Evolutionary conservation across 2,113 vertebrate species (phyloP).

Genomic region (Zootoca vivipara): DNA sequence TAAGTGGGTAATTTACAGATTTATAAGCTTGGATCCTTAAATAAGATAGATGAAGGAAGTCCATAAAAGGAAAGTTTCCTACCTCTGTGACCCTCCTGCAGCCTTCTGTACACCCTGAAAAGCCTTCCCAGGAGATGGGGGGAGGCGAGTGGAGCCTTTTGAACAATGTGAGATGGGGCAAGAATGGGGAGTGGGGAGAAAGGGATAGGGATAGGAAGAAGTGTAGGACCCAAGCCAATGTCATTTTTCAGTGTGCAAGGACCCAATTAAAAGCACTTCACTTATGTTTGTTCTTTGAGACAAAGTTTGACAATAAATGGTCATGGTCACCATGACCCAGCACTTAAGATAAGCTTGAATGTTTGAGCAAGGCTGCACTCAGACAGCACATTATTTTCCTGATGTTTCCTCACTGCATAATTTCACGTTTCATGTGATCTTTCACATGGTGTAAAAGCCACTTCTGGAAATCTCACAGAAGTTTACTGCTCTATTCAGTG

Average conservation of each 20-base stretch:
- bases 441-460: too few relatives aligned
- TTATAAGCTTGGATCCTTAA: conserved; percentile 22
- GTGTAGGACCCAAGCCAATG: not conserved
- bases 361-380: not conserved
- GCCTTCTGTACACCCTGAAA: not conserved
- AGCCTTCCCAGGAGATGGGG: not conserved
- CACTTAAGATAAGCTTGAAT: not conserved
- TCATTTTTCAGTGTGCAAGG: not conserved
- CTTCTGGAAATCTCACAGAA: too few relatives aligned
- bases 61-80: not conserved
- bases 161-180: not conserved
- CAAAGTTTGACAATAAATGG: not conserved
- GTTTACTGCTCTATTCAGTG: too few relatives aligned
- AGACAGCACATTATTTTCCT: not conserved
- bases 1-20: conserved; percentile 35
- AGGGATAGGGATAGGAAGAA: not conserved
- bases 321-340: not conserved
- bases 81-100: not conserved
- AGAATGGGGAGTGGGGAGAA: not conserved
- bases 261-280: not conserved
- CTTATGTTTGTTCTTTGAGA: not conserved
- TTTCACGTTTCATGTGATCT: too few relatives aligned
- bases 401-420: too few relatives aligned
- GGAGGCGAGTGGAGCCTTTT: too few relatives aligned
- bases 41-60: not conserved